Evolutionary conservation across 35 echinoderm and acorn worm species (phyloP).

Genomic region (Chiridota heheva): DNA sequence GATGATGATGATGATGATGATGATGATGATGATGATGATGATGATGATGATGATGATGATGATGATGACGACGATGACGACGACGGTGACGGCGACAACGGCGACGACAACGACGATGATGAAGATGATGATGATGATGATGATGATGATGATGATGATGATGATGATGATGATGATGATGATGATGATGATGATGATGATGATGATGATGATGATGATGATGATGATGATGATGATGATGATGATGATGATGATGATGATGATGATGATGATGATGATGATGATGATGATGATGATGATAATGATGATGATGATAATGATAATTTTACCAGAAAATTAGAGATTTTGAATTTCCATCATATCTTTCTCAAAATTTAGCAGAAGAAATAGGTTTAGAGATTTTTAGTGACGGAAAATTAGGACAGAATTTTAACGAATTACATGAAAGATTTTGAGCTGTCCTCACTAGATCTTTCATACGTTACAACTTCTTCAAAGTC

Average conservation of each 20-base stretch:
- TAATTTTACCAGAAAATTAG: no score
- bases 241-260: not conserved
- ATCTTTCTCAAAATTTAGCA: no score
- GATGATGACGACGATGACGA: not conserved
- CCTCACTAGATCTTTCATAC: no score
- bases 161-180: not conserved
- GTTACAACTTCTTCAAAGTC: no score
- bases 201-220: not conserved
- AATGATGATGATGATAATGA: no score
- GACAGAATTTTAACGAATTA: no score
- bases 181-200: not conserved
- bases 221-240: not conserved
- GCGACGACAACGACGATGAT: not conserved
- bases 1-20: not conserved
- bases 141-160: not conserved
- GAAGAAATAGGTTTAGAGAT: no score
- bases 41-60: not conserved
- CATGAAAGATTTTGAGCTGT: no score
- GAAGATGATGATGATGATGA: not conserved
- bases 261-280: not conserved
- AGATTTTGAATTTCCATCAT: no score
- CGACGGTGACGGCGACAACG: not conserved
- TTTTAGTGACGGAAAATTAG: no score
- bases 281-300: not conserved
- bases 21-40: not conserved